Evolutionary conservation across 1,140 invertebrate genomes (phyloP).

Genomic region (Tetramorium alpestre): DNA sequence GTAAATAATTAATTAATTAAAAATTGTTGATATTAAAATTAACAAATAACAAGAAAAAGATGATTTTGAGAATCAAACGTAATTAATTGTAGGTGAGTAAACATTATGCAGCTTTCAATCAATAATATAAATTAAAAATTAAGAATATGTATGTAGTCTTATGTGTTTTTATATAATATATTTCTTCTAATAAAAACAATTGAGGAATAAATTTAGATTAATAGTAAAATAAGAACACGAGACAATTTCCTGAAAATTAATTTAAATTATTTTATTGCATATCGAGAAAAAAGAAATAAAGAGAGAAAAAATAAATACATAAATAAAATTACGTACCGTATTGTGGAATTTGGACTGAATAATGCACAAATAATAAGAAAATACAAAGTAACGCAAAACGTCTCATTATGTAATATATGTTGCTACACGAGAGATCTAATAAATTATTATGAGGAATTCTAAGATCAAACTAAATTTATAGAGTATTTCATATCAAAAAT

Average conservation of each 20-base stretch:
- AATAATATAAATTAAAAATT: not conserved
- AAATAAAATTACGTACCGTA: slow-evolving; percentile 54
- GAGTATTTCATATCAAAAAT: not conserved
- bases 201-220: not conserved
- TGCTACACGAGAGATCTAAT: not conserved
- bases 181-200: not conserved
- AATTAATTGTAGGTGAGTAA: no score
- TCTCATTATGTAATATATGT: slow-evolving; percentile 36
- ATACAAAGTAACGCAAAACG: slow-evolving; percentile 20
- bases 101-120: no score
- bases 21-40: no score
- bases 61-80: no score
- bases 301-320: not conserved
- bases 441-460: slow-evolving; percentile 19
- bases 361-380: slow-evolving; percentile 41
- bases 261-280: not conserved
- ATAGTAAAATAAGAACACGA: not conserved
- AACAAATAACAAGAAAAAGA: no score
- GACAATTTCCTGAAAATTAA: not conserved
- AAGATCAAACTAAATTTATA: slow-evolving; percentile 51
- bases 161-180: no score
- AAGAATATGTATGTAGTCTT: not conserved
- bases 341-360: slow-evolving; percentile 46
- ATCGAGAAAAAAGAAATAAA: not conserved
- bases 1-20: no score